Base-by-base conservation (phyloP, 2,888 invertebrate species). In the Aproaerema taeniolella region DNA sequence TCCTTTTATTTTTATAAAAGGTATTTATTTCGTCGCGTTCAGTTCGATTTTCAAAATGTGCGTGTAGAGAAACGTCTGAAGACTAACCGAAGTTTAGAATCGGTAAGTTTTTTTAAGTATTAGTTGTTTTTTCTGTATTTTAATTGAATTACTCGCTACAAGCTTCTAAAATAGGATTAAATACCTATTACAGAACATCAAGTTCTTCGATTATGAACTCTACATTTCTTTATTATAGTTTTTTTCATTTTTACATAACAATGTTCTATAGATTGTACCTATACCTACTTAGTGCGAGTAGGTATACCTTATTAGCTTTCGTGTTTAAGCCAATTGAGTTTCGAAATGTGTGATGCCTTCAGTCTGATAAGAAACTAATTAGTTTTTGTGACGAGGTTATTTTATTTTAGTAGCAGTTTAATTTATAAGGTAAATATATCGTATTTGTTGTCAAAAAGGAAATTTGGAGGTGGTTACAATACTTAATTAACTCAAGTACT, bases 141-240 rank as follows among this genome's bases (percentile, higher is more conserved):
- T 53, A 61, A 61, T 67, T 45, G 43, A 54, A 61, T 67, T 66
- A 59, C 12, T 15, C 6, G 26, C 5, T 24, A 26, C 26, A 9
- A 26, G 15, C 15, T n/a, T 3, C 2, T 9, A 13, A 8, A 67
- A 67, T 67, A 59, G 58, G 66, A 65, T 67, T 61, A 20, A 4
- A 20, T n/a, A n/a, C n/a, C n/a, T n/a, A n/a, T n/a, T n/a, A n/a
- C n/a, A n/a, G n/a, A n/a, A n/a, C n/a, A n/a, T n/a, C n/a, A n/a
- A n/a, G n/a, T n/a, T n/a, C n/a, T n/a, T n/a, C n/a, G n/a, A n/a
- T n/a, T n/a, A 20, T 20, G 20, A 20, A 6, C 5, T 20, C 8
- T 20, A 4, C 20, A 6, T 20, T 4, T 20, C 15, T 10, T 26
- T 35, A 14, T 15, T 37, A 9, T 37, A 17, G 17, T 15, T 26